Conservation (phyloP, 2,888 invertebrate species). For the Erynnis tages region DNA sequence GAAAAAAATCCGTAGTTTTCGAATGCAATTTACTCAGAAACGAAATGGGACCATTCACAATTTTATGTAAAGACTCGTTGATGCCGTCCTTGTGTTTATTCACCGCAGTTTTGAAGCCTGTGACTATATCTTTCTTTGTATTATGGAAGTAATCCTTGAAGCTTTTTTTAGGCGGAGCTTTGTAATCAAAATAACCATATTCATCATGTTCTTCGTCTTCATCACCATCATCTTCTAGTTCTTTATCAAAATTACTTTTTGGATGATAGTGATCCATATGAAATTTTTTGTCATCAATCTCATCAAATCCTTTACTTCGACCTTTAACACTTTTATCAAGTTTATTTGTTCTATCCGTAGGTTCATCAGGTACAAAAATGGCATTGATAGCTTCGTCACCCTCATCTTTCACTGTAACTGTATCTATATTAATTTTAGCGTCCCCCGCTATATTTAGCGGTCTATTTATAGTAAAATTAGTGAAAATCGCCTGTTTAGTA, state of each 20-base stretch:
- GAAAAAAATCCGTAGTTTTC: slow-evolving; percentile 11
- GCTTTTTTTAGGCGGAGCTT: slow-evolving; percentile 2
- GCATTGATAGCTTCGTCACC: slow-evolving; percentile 19
- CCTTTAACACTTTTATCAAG: background rate
- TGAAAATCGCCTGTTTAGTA: slow-evolving; percentile 6
- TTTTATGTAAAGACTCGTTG: slow-evolving; percentile 7
- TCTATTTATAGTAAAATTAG: slow-evolving; percentile 12
- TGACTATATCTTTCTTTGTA: slow-evolving; percentile 1
- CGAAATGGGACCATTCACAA: slow-evolving; percentile 7
- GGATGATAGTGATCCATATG: background rate
- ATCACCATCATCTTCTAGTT: background rate
- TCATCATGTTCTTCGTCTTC: slow-evolving; percentile 3
- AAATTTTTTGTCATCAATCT: background rate
- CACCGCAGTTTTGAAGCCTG: slow-evolving; percentile 9
- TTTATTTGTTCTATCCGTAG: background rate
- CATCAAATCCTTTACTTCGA: background rate
- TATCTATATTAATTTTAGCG: background rate
- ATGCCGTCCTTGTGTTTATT: slow-evolving; percentile 9
- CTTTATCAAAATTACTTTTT: background rate
- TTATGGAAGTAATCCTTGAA: slow-evolving; percentile 15
- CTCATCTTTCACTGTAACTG: background rate
- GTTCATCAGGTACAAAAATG: slow-evolving; percentile 13
- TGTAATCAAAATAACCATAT: background rate
- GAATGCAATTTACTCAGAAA: slow-evolving; percentile 17
- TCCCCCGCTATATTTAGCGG: slow-evolving; percentile 17